Conservation (phyloP, 1,140 invertebrate genomes). For the Mercenaria mercenaria region DNA sequence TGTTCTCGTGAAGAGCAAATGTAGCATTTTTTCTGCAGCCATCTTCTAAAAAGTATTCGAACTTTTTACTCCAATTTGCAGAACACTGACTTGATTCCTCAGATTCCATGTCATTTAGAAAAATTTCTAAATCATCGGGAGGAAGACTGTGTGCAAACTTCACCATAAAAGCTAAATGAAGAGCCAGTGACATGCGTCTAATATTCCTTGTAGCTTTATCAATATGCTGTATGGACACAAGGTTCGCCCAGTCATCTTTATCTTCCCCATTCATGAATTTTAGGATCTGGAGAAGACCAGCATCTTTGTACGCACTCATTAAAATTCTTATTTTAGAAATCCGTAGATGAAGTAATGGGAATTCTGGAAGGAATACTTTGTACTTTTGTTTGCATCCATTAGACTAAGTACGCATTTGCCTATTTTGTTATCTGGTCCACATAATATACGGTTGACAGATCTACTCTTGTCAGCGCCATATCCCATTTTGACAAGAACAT, state of each 20-base stretch:
- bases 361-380: conserved; percentile 57
- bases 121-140: too few species aligned
- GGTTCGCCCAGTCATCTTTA: too few species aligned
- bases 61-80: neutral
- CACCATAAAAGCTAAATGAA: conserved; percentile 48
- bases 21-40: conserved; percentile 13
- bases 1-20: conserved; percentile 49
- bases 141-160: conserved; percentile 24
- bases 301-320: conserved; percentile 57
- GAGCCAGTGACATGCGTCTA: conserved; percentile 26
- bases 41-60: neutral
- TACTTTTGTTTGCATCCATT: conserved; percentile 22
- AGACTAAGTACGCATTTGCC: conserved; percentile 8
- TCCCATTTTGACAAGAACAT: conserved; percentile 14
- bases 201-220: too few species aligned
- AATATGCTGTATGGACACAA: conserved; percentile 52
- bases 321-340: conserved; percentile 59
- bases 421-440: conserved; percentile 64
- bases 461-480: neutral
- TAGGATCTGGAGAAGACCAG: conserved; percentile 44
- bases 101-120: neutral
- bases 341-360: too few species aligned
- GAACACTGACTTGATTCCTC: neutral
- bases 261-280: conserved; percentile 58
- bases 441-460: too few species aligned